Percentiles rank a stretch among this genome's conserved stretches.
These are phyloP conservation scores for Vanessa tameamea DNA, from an alignment of 1,140 invertebrate genomes.

Conservation along the genomic window DNA sequence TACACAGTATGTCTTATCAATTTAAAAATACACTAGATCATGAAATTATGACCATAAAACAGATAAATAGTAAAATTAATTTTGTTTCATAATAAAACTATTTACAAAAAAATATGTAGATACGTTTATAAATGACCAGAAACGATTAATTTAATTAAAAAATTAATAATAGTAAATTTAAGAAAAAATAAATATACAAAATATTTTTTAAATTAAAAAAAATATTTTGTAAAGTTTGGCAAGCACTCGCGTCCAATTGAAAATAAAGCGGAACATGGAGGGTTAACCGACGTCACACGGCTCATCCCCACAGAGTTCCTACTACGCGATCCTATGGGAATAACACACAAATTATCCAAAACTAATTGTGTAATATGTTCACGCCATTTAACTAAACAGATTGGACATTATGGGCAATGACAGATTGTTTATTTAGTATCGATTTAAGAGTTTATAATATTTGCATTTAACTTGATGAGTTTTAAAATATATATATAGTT, in stretches of 20 bases:
- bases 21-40: too few species aligned
- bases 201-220: too few species aligned
- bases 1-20: too few species aligned
- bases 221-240: constrained; percentile 47
- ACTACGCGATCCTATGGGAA: constrained; percentile 63
- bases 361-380: constrained; percentile 74
- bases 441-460: not conserved
- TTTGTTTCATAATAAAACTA: too few species aligned
- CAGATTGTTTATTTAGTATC: not conserved
- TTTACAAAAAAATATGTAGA: too few species aligned
- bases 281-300: constrained; percentile 59
- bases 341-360: constrained; percentile 76
- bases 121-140: too few species aligned
- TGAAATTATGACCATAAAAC: too few species aligned
- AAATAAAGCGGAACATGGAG: constrained; percentile 41
- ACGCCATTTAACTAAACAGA: constrained; percentile 74
- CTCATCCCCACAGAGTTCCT: constrained; percentile 40
- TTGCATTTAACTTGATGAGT: not conserved
- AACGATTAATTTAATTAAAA: too few species aligned
- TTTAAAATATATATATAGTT: too few species aligned
- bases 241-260: constrained; percentile 39
- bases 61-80: too few species aligned
- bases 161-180: too few species aligned
- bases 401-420: constrained; percentile 47
- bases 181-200: too few species aligned